phyloP scores from a whole-genome alignment of 2,113 vertebrate species.

The Anolis sagrei region DNA sequence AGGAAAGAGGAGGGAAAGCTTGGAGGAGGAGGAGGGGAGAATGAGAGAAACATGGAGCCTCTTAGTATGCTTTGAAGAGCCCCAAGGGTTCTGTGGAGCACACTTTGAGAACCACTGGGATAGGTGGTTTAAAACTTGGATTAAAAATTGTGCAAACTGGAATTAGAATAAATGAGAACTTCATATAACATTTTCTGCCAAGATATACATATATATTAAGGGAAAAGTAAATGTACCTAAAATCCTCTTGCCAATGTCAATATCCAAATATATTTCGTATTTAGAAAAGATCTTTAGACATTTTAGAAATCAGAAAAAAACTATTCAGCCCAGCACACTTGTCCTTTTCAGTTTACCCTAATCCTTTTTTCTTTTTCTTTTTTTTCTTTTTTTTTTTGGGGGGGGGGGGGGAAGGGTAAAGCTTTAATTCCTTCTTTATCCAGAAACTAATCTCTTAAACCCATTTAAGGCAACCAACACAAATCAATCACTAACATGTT shows the following conservation, averaged over 20 bases:
- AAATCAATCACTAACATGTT: neutral
- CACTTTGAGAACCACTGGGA: no score
- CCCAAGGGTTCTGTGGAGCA: no score
- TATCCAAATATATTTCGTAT: neutral
- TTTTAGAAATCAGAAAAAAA: neutral
- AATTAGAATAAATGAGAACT: neutral
- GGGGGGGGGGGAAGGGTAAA: neutral
- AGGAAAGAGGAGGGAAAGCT: no score
- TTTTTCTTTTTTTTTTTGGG: no score
- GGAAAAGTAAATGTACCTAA: conserved; percentile 1
- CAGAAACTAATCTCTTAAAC: neutral
- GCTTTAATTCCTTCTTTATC: neutral
- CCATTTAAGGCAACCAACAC: neutral
- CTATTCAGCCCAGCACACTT: neutral
- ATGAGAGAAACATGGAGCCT: no score
- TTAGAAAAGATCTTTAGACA: neutral
- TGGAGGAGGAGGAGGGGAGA: no score
- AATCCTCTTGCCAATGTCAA: neutral
- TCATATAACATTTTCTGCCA: neutral
- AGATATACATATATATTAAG: neutral
- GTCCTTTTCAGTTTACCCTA: conserved; percentile 16
- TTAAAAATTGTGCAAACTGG: neutral
- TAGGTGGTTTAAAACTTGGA: neutral
- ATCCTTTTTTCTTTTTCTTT: neutral
- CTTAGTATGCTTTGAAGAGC: no score